Percentiles rank a stretch among this genome's conserved stretches.
Evolutionary conservation across 2,113 vertebrate species (phyloP).

Genomic region (Entelurus aequoreus): DNA sequence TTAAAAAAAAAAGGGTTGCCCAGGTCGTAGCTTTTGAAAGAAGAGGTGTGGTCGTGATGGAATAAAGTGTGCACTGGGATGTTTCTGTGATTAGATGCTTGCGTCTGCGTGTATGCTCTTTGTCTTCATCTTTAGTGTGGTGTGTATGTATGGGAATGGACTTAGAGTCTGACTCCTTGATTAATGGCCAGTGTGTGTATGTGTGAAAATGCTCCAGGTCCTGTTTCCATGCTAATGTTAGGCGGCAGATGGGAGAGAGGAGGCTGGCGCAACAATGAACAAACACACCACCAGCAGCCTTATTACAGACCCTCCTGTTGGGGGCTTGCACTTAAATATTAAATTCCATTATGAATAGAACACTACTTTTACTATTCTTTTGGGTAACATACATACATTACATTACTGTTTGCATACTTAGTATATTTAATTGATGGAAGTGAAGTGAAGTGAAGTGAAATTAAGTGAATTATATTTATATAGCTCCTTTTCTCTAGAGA

Average conservation of each 20-base stretch:
- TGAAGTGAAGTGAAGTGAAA: too few species aligned
- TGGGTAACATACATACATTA: background rate
- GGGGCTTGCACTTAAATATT: background rate
- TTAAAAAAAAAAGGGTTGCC: constrained; percentile 32
- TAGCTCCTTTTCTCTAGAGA: too few species aligned
- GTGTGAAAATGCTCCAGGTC: constrained; percentile 66
- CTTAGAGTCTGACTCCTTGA: constrained; percentile 69
- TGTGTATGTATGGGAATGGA: constrained; percentile 71
- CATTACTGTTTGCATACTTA: background rate
- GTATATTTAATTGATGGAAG: too few species aligned
- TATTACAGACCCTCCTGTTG: constrained; percentile 42
- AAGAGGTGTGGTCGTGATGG: constrained; percentile 50
- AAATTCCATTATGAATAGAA: too few species aligned
- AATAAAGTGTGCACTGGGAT: constrained; percentile 56
- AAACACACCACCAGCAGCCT: constrained; percentile 61
- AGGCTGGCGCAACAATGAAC: constrained; percentile 65
- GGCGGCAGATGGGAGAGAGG: constrained; percentile 69
- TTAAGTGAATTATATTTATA: too few species aligned
- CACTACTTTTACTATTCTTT: background rate
- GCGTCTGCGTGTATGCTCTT: constrained; percentile 54
- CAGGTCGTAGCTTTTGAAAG: constrained; percentile 50
- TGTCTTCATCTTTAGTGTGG: constrained; percentile 53
- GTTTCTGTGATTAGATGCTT: constrained; percentile 52
- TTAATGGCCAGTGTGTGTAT: constrained; percentile 73
- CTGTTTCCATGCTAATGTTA: constrained; percentile 74